phyloP scores from a whole-genome alignment of 1,140 invertebrate genomes.

The Trichonephila inaurata region DNA sequence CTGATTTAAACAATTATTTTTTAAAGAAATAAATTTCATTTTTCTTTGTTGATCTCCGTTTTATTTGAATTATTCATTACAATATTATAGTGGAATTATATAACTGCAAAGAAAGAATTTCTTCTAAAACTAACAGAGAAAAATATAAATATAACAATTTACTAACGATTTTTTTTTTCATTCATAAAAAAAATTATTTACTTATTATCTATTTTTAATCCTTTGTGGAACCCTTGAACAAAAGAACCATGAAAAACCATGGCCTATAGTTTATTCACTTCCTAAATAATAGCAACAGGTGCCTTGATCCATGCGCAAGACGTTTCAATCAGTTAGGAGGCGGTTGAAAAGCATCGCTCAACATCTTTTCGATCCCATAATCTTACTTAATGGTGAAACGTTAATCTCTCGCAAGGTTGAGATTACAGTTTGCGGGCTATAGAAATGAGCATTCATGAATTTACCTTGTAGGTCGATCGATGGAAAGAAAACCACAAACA shows the following conservation, averaged over 20 bases:
- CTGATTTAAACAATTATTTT: too few species aligned
- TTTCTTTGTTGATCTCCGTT: too few species aligned
- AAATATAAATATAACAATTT: too few species aligned
- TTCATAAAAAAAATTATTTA: too few species aligned
- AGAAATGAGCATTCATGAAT: background rate
- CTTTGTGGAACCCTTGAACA: too few species aligned
- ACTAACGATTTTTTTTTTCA: too few species aligned
- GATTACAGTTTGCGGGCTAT: background rate
- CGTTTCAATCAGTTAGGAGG: background rate
- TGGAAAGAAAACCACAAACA: background rate
- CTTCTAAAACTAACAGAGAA: too few species aligned
- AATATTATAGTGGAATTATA: too few species aligned
- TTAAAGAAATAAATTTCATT: too few species aligned
- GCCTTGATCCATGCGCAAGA: background rate
- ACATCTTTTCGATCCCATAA: constrained; percentile 19
- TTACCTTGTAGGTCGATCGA: background rate
- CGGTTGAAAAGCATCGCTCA: background rate
- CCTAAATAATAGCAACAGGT: background rate
- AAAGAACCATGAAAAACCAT: background rate
- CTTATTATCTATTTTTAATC: too few species aligned
- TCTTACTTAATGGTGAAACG: constrained; percentile 19
- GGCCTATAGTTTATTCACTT: background rate
- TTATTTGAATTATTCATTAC: too few species aligned
- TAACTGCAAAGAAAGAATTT: too few species aligned
- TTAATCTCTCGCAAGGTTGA: constrained; percentile 9